phyloP scores from a whole-genome alignment of 2,888 invertebrate species.

The Geophilus truncorum region DNA sequence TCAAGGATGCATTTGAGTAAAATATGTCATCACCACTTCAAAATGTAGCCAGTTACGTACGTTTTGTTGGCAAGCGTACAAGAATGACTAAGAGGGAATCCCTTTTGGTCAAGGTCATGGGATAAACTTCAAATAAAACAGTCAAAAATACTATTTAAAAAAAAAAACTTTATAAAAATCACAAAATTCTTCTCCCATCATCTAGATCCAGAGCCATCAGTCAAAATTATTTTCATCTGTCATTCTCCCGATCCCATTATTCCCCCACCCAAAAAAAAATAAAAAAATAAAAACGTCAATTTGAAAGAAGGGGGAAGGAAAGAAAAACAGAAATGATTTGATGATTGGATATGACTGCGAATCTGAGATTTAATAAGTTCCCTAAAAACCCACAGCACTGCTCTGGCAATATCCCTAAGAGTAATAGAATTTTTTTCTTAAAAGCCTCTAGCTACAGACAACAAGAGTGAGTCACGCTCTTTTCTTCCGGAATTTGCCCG shows the following conservation, averaged over 20 bases:
- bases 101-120: neutral
- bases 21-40: neutral
- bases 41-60: neutral
- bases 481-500: neutral
- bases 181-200: neutral
- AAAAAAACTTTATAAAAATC: neutral
- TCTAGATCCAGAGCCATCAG: neutral
- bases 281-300: constrained; percentile 1
- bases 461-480: neutral
- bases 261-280: neutral
- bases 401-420: neutral
- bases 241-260: neutral
- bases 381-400: neutral
- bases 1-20: neutral
- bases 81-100: neutral
- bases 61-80: neutral
- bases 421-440: neutral
- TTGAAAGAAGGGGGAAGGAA: neutral
- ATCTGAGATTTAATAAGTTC: neutral
- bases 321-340: neutral
- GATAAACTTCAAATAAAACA: neutral
- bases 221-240: neutral
- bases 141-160: too few species aligned
- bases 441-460: neutral
- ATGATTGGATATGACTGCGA: neutral